phyloP scores from a whole-genome alignment of 2,797 vertebrate genomes.

The Sandelia bainsii region DNA sequence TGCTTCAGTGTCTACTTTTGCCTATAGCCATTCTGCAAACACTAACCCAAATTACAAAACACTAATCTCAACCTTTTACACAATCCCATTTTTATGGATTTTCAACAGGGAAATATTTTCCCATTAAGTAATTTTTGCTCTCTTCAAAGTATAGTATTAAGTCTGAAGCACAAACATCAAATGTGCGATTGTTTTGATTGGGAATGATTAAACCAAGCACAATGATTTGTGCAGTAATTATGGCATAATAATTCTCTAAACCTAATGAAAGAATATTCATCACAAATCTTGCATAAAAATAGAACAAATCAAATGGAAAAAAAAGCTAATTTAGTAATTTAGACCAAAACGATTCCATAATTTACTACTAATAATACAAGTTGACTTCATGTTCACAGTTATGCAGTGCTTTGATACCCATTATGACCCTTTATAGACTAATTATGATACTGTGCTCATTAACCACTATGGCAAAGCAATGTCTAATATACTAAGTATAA shows the following conservation, averaged over 20 bases:
- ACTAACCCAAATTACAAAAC: background rate
- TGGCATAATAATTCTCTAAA: background rate
- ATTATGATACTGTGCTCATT: slow-evolving; percentile 16
- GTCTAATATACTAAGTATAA: background rate
- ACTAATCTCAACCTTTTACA: background rate
- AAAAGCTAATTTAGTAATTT: no score
- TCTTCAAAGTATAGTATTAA: background rate
- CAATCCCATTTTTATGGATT: background rate
- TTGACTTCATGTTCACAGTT: background rate
- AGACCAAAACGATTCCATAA: background rate
- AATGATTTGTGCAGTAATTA: background rate
- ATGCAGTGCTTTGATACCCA: background rate
- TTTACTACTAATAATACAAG: background rate
- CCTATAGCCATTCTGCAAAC: background rate
- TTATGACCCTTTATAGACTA: slow-evolving; percentile 14
- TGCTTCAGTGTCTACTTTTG: slow-evolving; percentile 4
- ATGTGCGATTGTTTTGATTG: background rate
- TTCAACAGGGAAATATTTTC: background rate
- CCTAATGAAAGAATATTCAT: background rate
- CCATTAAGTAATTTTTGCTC: background rate
- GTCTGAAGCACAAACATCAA: background rate
- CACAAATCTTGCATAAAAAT: background rate
- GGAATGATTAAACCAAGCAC: background rate
- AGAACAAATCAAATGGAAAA: background rate
- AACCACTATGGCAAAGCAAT: slow-evolving; percentile 2